These are phyloP conservation scores for Acipenser oxyrinchus DNA, from an alignment of 2,797 vertebrate genomes.

Conservation along the genomic window DNA sequence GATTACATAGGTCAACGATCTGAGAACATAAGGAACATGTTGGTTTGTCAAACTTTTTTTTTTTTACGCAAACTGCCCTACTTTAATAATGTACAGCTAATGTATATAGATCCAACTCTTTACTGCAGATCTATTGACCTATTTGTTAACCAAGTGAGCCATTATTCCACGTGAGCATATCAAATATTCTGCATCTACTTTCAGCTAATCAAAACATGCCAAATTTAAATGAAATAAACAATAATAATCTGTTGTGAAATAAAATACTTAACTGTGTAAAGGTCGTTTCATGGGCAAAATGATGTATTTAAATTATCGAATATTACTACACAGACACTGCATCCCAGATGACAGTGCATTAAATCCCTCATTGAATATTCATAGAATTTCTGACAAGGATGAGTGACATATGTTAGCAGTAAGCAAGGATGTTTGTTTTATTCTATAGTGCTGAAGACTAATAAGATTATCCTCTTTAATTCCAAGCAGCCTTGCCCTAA, in stretches of 20 bases:
- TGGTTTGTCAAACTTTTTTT: no score
- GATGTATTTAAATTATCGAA: conserved; percentile 55
- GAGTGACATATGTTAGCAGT: conserved; percentile 44
- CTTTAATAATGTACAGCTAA: no score
- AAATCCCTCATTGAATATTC: conserved; percentile 62
- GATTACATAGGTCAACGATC: no score
- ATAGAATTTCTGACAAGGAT: conserved; percentile 56
- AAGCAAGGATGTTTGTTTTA: conserved; percentile 20
- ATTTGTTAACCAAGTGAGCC: no score
- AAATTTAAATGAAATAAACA: not conserved
- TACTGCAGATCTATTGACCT: no score
- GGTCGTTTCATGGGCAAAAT: conserved; percentile 58
- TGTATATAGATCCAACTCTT: no score
- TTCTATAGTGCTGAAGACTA: conserved; percentile 23
- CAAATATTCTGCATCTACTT: no score
- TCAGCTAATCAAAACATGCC: no score
- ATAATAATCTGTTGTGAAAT: not conserved
- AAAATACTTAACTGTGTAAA: conserved; percentile 16
- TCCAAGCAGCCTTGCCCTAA: conserved; percentile 12
- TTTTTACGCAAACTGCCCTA: no score
- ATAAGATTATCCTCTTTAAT: conserved; percentile 28
- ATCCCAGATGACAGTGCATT: conserved; percentile 57
- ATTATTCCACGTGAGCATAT: no score
- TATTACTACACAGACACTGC: conserved; percentile 49
- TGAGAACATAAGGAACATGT: no score